Evolutionary conservation across 2,797 vertebrate species (phyloP).

Genomic region (Antrozous pallidus): DNA sequence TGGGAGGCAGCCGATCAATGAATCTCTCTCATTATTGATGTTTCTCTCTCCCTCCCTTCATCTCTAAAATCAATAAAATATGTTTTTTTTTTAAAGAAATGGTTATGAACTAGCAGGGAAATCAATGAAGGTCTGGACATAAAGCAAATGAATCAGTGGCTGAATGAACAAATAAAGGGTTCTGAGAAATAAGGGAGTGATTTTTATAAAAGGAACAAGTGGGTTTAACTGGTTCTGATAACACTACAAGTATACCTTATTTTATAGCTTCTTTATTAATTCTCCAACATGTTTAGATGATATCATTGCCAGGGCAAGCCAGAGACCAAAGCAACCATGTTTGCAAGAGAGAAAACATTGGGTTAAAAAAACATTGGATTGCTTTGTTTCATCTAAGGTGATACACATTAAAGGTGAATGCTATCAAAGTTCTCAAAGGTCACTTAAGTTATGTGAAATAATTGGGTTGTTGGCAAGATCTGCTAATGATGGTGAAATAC

Average conservation of each 20-base stretch:
- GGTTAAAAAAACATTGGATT: neutral
- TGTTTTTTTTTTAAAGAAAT: no score
- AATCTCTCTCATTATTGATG: no score
- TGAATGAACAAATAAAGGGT: neutral
- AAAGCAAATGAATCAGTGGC: neutral
- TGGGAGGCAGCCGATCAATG: no score
- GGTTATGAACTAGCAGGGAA: neutral
- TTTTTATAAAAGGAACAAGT: neutral
- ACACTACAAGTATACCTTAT: neutral
- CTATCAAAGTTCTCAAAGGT: neutral
- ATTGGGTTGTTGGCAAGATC: constrained; percentile 9
- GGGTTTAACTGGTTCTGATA: neutral
- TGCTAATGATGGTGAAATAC: constrained; percentile 5
- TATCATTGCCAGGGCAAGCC: neutral
- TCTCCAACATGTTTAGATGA: neutral
- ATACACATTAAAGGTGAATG: neutral
- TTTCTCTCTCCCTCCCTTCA: no score
- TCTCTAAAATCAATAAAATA: no score
- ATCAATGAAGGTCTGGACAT: neutral
- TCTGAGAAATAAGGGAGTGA: neutral
- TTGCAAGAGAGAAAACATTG: neutral
- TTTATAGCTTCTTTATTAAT: neutral
- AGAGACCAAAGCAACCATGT: neutral
- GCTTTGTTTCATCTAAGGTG: neutral
- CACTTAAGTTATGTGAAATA: neutral